Base-by-base conservation (phyloP, 2,888 invertebrate species). In the Oeneis ivallda region DNA sequence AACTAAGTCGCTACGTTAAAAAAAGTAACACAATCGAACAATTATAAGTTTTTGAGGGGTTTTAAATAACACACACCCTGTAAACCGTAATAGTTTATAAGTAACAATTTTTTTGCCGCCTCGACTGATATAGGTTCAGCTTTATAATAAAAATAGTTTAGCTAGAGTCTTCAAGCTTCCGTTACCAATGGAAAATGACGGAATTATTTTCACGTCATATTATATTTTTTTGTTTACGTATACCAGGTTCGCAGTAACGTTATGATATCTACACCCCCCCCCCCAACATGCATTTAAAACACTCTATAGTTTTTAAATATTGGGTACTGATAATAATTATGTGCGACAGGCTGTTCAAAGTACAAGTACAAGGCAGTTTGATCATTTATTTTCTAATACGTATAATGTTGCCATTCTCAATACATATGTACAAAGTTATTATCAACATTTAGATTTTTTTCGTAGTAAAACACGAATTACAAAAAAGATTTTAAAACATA, bases 351-450 rank as follows among this genome's bases (percentile, higher is more conserved):
- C 66, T 68, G 64, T 62, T 64, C 41, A 68, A 73, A 74, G 72
- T 75, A 75, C 72, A 74, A 72, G 9, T 52, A 60, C 70, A 60
- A 79, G 78, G 78, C 80, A 80, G 80, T 78, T 80, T 75, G 73
- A 69, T 76, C 71, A 70, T 67, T 70, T 77, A 76, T 76, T 74
- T 74, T 76, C 70, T 74, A 56, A 56, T 53, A 71, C 47, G 34
- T 57, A 70, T 67, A 71, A 72, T 71, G 79, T 79, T 81, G 82
- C 81, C 82, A 82, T 82, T 73, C 67, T 66, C 67, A 69, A 17
- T 70, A 63, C 56, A 64, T 72, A 69, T 74, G 74, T 76, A 74
- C 73, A 75, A 76, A 75, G 68, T 65, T 70, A 60, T 58, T 70
- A 47, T 62, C 54, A 54, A 62, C 61, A 59, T 63, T 60, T 19